Base-by-base conservation (phyloP, 2,888 invertebrate species). In the Acanthococcus lagerstroemiae region DNA sequence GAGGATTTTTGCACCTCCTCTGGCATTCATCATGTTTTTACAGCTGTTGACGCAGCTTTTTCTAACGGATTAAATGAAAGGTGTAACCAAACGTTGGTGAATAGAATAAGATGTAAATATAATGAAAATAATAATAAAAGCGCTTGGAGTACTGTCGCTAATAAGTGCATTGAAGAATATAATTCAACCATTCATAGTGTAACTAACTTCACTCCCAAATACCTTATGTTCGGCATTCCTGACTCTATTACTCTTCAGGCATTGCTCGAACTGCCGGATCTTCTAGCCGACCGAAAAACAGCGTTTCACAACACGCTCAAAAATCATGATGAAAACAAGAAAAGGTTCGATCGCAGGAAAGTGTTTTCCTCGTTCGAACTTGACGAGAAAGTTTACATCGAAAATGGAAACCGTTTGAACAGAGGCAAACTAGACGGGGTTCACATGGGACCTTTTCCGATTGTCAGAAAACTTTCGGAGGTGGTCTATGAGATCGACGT, bases 11-110 rank as follows among this genome's bases (percentile, higher is more conserved):
- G 48, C 17, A 48, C 9, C 17, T 48, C 48, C 48, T 70, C 54
- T 71, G 68, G 50, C 69, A 70, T 25, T 69, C 69, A 21, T 54
- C 68, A 21, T n/a, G n/a, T n/a, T n/a, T n/a, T n/a, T n/a, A n/a
- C n/a, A n/a, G n/a, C n/a, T n/a, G n/a, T n/a, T n/a, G 67, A 70
- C 67, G 61, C 70, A 55, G 68, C 71, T 9, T 71, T 70, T 65
- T 69, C 69, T 21, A 69, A 70, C 46, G 68, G 70, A 15, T 37
- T 70, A 22, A 70, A n/a, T n/a, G n/a, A n/a, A n/a, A n/a, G n/a
- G n/a, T n/a, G n/a, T n/a, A n/a, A n/a, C n/a, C n/a, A n/a, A n/a
- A n/a, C n/a, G n/a, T n/a, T n/a, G n/a, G n/a, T n/a, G n/a, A n/a
- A n/a, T n/a, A n/a, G n/a, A n/a, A 70, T 27, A 69, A 70, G 65